phyloP scores from a whole-genome alignment of 2,113 vertebrate species.

The Phylloscopus whistleri region DNA sequence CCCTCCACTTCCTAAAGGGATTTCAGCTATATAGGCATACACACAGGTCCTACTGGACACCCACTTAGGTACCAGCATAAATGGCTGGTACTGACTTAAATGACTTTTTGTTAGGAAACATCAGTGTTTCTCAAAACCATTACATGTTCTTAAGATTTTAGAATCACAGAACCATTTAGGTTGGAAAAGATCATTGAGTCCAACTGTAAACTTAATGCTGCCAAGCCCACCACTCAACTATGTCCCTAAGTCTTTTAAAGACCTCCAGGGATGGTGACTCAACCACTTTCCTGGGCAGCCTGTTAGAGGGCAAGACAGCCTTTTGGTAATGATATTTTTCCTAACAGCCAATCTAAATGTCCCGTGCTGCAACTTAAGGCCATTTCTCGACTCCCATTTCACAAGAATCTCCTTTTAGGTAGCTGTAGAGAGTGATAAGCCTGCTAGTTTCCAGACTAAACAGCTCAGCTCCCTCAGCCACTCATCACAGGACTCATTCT shows the following conservation, averaged over 20 bases:
- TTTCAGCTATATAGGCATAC: background rate
- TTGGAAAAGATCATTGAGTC: background rate
- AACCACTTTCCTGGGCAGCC: background rate
- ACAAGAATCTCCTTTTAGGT: background rate
- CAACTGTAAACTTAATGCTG: background rate
- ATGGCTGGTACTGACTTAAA: background rate
- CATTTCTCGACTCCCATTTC: accelerated
- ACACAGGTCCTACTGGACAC: background rate
- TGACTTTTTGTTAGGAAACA: background rate
- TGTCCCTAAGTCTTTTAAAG: background rate
- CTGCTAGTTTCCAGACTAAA: background rate
- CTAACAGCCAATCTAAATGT: background rate
- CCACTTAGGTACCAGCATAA: background rate
- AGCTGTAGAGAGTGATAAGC: background rate
- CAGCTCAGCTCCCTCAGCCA: background rate
- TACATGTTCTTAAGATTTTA: background rate
- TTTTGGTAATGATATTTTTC: background rate
- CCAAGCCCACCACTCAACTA: background rate
- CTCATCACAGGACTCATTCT: background rate
- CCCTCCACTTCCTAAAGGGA: background rate
- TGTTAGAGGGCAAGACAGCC: background rate
- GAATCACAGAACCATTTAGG: background rate
- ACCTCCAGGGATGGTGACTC: background rate
- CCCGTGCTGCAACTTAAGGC: background rate
- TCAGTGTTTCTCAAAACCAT: background rate